Conservation (phyloP, 2,888 invertebrate species). For the Agrotis ipsilon region DNA sequence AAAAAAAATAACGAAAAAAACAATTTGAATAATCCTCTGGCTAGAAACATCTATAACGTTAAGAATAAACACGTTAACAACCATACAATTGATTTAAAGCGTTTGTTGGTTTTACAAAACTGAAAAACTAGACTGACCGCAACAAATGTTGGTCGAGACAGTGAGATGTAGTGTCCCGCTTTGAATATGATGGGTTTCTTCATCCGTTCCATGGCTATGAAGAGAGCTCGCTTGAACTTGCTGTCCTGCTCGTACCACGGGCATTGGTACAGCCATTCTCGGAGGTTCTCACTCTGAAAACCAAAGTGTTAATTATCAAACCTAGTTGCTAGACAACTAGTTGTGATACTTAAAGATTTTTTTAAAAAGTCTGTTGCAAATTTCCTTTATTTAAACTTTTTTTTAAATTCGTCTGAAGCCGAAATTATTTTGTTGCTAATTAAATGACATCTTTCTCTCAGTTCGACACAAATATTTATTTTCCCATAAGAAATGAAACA, state of each 20-base stretch:
- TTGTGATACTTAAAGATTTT: not conserved
- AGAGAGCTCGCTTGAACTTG: conserved; percentile 81
- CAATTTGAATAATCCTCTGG: too few relatives aligned
- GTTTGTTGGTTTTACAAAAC: not conserved
- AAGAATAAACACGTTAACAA: too few relatives aligned
- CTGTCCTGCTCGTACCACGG: conserved; percentile 90
- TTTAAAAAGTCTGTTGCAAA: too few relatives aligned
- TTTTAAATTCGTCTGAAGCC: too few relatives aligned
- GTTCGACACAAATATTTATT: too few relatives aligned
- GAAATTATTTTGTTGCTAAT: too few relatives aligned
- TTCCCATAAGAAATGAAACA: too few relatives aligned
- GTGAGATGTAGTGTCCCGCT: conserved; percentile 89
- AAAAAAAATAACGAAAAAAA: too few relatives aligned
- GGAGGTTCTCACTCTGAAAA: conserved; percentile 84
- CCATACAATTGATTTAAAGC: too few relatives aligned
- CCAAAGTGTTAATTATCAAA: not conserved
- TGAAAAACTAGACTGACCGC: conserved; percentile 72
- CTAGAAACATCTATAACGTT: too few relatives aligned
- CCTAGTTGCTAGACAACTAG: not conserved
- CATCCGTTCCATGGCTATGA: conserved; percentile 89
- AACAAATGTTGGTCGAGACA: conserved; percentile 89
- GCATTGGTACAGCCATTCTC: conserved; percentile 88
- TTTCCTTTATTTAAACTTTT: too few relatives aligned
- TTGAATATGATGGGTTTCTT: conserved; percentile 87
- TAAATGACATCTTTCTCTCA: too few relatives aligned